Conservation (phyloP, 2,888 invertebrate species). For the Rosalia funebris region DNA sequence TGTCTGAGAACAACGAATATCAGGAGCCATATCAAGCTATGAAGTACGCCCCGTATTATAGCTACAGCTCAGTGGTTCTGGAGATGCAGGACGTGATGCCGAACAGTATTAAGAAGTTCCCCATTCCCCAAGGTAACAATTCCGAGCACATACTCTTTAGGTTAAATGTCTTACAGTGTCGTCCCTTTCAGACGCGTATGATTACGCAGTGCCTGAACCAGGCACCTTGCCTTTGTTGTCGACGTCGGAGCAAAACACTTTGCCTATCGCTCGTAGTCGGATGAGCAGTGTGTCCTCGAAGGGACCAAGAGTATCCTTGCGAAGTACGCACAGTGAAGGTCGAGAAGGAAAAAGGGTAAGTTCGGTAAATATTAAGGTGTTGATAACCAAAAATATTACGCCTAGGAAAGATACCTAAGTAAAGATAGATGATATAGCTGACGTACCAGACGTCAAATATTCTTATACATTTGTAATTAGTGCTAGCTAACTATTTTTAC, state of each 20-base stretch:
- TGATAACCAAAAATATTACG: not conserved
- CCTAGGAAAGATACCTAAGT: too few species aligned
- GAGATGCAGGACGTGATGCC: constrained; percentile 78
- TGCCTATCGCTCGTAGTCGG: constrained; percentile 59
- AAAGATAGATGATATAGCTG: too few species aligned
- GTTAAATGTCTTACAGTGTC: not conserved
- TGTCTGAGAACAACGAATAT: constrained; percentile 75
- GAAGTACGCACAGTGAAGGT: constrained; percentile 66
- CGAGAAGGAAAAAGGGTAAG: constrained; percentile 67
- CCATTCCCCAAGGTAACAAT: constrained; percentile 55
- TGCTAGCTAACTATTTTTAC: too few species aligned
- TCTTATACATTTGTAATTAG: too few species aligned
- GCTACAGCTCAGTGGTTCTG: constrained; percentile 79
- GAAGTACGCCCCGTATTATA: constrained; percentile 80
- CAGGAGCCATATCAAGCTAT: constrained; percentile 83
- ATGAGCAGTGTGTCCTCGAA: constrained; percentile 61
- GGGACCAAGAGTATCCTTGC: constrained; percentile 56
- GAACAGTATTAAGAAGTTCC: constrained; percentile 62
- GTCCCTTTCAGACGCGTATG: constrained; percentile 72
- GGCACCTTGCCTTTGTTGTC: constrained; percentile 75
- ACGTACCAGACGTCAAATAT: too few species aligned
- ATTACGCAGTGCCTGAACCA: constrained; percentile 82
- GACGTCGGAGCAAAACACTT: constrained; percentile 61
- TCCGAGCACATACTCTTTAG: constrained; percentile 10
- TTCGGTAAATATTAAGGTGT: constrained; percentile 7